Conservation (phyloP, 1,140 invertebrate genomes). For the Eriosoma lanigerum region DNA sequence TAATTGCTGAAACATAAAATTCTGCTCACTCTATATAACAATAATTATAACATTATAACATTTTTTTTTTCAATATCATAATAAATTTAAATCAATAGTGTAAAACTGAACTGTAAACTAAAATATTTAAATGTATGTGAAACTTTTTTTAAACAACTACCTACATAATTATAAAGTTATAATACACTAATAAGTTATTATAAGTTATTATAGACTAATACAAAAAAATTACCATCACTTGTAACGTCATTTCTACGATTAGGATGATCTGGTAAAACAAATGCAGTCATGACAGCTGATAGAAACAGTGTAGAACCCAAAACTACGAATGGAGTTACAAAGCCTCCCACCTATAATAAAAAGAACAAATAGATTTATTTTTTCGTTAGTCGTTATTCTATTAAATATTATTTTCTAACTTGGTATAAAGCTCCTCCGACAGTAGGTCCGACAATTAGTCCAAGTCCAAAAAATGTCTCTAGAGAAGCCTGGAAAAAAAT, state of each 20-base stretch:
- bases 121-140: no score
- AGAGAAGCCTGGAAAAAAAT: conserved; percentile 69
- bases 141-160: no score
- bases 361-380: not conserved
- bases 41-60: no score
- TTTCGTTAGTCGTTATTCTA: not conserved
- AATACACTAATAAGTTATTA: no score
- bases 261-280: conserved; percentile 68
- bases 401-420: conserved; percentile 57
- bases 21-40: no score
- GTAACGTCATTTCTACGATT: conserved; percentile 38
- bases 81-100: no score
- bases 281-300: conserved; percentile 73
- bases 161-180: no score
- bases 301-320: conserved; percentile 76
- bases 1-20: no score
- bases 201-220: no score
- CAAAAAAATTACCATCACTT: conserved; percentile 34
- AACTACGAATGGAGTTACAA: conserved; percentile 81
- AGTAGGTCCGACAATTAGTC: conserved; percentile 82
- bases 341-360: conserved; percentile 76
- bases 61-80: no score
- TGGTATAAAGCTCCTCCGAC: conserved; percentile 79
- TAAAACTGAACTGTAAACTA: no score
- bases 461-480: conserved; percentile 88